Conservation (phyloP, 2,113 vertebrate species). For the Polypterus senegalus region DNA sequence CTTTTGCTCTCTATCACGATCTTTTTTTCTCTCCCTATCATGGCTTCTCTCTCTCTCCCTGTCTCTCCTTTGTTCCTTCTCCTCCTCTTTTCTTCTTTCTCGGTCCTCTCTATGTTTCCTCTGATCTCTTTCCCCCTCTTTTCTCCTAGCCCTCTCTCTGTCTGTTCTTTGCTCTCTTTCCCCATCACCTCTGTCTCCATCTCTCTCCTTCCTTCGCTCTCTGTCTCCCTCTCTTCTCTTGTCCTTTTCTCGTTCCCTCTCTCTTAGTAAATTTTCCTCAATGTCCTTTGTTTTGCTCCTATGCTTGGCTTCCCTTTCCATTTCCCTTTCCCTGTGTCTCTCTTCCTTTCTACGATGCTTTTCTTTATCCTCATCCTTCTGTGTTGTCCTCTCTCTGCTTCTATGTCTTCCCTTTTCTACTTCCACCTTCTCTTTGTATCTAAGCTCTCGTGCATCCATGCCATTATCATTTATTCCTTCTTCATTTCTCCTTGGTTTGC, state of each 20-base stretch:
- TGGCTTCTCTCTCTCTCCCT: conserved; percentile 28
- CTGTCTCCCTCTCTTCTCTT: conserved; percentile 22
- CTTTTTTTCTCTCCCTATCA: conserved; percentile 35
- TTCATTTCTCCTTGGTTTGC: conserved; percentile 19
- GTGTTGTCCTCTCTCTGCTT: too few species aligned
- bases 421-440: conserved; percentile 3
- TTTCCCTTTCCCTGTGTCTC: conserved; percentile 21
- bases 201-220: neutral
- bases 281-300: conserved; percentile 8
- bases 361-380: conserved; percentile 13
- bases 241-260: conserved; percentile 31
- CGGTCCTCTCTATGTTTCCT: conserved; percentile 27
- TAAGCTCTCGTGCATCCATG: conserved; percentile 38
- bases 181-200: conserved; percentile 2
- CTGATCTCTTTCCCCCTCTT: conserved; percentile 20
- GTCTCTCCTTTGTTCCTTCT: conserved; percentile 23
- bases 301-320: conserved; percentile 14
- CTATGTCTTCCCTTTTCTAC: too few species aligned
- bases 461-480: conserved; percentile 27
- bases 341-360: conserved; percentile 39
- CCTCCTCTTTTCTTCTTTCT: conserved; percentile 30
- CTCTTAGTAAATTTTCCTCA: conserved; percentile 6
- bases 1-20: conserved; percentile 32
- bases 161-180: conserved; percentile 14
- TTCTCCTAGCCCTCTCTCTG: conserved; percentile 15